A percentile compares a stretch with the other conserved stretches of the same genome.
phyloP scores from a whole-genome alignment of 1,140 invertebrate genomes.

The Trichoplusia ni region DNA sequence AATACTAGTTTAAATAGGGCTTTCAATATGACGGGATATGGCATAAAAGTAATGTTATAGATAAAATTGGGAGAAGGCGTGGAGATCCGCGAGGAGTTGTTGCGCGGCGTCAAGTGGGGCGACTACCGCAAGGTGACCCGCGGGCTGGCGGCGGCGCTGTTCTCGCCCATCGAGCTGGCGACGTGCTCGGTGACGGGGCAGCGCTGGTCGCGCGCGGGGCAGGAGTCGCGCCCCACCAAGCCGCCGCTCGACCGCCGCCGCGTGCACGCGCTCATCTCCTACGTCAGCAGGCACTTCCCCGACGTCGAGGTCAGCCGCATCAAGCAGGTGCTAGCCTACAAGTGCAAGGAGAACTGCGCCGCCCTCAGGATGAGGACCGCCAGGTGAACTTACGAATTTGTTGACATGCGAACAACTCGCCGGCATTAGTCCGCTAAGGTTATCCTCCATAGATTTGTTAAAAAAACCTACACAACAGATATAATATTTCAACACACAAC shows the following conservation, averaged over 20 bases:
- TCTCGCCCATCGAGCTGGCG: slow-evolving; percentile 87
- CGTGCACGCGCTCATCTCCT: slow-evolving; percentile 88
- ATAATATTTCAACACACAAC: no score
- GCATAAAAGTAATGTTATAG: slow-evolving; percentile 74
- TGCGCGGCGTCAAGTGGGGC: slow-evolving; percentile 87
- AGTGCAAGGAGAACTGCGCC: slow-evolving; percentile 89
- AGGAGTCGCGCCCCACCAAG: slow-evolving; percentile 86
- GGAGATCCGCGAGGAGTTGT: slow-evolving; percentile 86
- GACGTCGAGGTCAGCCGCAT: slow-evolving; percentile 87
- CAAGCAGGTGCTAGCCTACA: slow-evolving; percentile 89
- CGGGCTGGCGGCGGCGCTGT: slow-evolving; percentile 87
- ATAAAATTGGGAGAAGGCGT: slow-evolving; percentile 88
- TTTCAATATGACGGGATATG: no score
- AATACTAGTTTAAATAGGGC: no score
- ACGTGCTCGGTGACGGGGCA: slow-evolving; percentile 89
- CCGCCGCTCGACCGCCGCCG: slow-evolving; percentile 86
- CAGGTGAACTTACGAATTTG: slow-evolving; percentile 74
- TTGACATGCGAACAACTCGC: no score
- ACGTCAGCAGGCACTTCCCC: slow-evolving; percentile 87
- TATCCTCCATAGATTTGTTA: no score
- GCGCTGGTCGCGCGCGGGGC: slow-evolving; percentile 87
- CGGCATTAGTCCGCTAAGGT: no score
- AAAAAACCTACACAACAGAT: no score
- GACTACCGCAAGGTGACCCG: slow-evolving; percentile 88
- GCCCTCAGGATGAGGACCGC: slow-evolving; percentile 87